phyloP scores from a whole-genome alignment of 2,888 invertebrate species.

The Platycheirus rosarum region DNA sequence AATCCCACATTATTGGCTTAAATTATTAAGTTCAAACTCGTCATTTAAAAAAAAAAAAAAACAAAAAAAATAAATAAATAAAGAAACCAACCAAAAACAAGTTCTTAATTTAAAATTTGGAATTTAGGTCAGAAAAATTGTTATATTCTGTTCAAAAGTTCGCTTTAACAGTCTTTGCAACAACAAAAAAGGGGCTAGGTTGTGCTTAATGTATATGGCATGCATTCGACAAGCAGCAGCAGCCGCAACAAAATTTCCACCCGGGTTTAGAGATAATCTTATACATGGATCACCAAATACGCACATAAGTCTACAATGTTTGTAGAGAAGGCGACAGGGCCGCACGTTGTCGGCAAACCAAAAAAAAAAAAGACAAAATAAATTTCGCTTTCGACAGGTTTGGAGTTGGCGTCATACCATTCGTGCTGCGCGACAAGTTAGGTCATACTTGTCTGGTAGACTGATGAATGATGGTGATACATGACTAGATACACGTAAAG shows the following conservation, averaged over 20 bases:
- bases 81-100: conserved; percentile 36
- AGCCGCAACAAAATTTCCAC: conserved; percentile 42
- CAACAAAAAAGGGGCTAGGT: conserved; percentile 54
- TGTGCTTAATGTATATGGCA: conserved; percentile 47
- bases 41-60: conserved; percentile 15
- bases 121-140: conserved; percentile 65
- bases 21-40: conserved; percentile 42
- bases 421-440: conserved; percentile 59
- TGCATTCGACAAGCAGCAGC: conserved; percentile 41
- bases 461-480: conserved; percentile 36
- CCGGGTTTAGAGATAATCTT: conserved; percentile 43
- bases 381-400: conserved; percentile 83
- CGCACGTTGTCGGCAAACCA: conserved; percentile 19
- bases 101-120: conserved; percentile 57
- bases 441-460: conserved; percentile 58
- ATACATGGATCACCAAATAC: conserved; percentile 55
- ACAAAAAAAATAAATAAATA: conserved; percentile 6
- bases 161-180: conserved; percentile 2
- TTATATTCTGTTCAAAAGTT: conserved; percentile 19
- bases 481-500: conserved; percentile 8
- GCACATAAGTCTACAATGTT: conserved; percentile 25
- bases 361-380: conserved; percentile 64
- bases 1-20: conserved; percentile 57
- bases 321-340: conserved; percentile 27
- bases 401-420: conserved; percentile 74